phyloP scores from a whole-genome alignment of 2,888 invertebrate species.

The Rutpela maculata region DNA sequence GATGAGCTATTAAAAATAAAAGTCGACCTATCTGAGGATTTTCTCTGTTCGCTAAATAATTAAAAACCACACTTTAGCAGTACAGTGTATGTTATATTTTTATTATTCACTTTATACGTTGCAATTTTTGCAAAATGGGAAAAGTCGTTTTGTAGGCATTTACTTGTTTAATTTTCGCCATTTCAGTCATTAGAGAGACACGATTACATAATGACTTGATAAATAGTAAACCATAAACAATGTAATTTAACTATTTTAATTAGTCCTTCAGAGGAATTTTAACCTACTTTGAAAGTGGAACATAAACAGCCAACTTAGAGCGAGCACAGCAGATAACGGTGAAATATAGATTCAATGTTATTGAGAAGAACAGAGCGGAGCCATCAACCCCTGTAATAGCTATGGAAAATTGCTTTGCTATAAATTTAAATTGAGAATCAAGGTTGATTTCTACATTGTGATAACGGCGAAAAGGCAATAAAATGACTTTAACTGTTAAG shows the following conservation, averaged over 20 bases:
- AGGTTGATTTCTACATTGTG: slow-evolving; percentile 20
- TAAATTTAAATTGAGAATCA: slow-evolving; percentile 32
- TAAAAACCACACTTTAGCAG: too few relatives aligned
- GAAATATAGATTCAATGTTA: slow-evolving; percentile 39
- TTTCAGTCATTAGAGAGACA: not conserved
- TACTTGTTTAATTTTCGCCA: too few relatives aligned
- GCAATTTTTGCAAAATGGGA: too few relatives aligned
- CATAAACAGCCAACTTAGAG: slow-evolving; percentile 37
- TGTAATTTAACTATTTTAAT: slow-evolving; percentile 35
- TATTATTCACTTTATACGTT: too few relatives aligned
- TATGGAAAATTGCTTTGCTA: slow-evolving; percentile 16
- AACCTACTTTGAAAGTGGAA: slow-evolving; percentile 41
- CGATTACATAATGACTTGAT: slow-evolving; percentile 9
- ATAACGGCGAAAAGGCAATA: slow-evolving; percentile 23
- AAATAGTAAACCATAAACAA: slow-evolving; percentile 32
- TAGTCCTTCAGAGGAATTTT: slow-evolving; percentile 38
- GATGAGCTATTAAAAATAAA: too few relatives aligned
- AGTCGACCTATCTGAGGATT: too few relatives aligned
- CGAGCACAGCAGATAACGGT: slow-evolving; percentile 25
- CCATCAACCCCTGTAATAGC: slow-evolving; percentile 18
- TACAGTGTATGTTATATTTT: too few relatives aligned
- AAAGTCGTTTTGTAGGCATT: too few relatives aligned
- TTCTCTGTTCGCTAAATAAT: too few relatives aligned
- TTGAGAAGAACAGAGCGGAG: slow-evolving; percentile 20
- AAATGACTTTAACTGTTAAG: slow-evolving; percentile 11